phyloP scores from a whole-genome alignment of 2,113 vertebrate species.

The Heterocephalus glaber region DNA sequence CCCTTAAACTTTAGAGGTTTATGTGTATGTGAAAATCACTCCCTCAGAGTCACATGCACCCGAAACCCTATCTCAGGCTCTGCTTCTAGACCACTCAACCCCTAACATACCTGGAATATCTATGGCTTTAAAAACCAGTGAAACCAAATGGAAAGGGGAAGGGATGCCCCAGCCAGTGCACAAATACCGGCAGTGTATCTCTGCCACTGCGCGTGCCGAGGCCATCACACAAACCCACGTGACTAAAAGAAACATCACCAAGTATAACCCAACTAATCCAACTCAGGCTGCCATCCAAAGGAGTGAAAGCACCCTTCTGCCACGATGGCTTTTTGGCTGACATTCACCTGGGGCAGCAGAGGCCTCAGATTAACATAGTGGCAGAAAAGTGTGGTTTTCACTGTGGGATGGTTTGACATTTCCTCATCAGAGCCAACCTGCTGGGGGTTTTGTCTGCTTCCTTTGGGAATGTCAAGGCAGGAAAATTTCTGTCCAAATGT shows the following conservation, averaged over 20 bases:
- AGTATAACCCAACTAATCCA: neutral
- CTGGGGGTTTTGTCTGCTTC: neutral
- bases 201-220: neutral
- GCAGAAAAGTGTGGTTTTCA: neutral
- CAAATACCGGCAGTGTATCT: constrained; percentile 1
- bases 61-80: neutral
- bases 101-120: neutral
- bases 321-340: neutral
- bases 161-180: neutral
- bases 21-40: neutral
- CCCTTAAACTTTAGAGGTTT: neutral
- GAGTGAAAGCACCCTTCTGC: neutral
- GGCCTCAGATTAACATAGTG: neutral
- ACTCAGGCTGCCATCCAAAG: neutral
- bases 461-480: neutral
- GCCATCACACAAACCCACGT: neutral
- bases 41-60: neutral
- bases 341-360: neutral
- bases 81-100: neutral
- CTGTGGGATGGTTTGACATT: neutral
- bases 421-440: neutral
- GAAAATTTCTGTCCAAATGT: neutral
- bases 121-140: neutral
- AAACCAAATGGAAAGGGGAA: neutral
- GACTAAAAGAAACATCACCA: neutral